Base-by-base conservation (phyloP, 2,113 vertebrate genomes). In the Marcusenius ussheri region DNA sequence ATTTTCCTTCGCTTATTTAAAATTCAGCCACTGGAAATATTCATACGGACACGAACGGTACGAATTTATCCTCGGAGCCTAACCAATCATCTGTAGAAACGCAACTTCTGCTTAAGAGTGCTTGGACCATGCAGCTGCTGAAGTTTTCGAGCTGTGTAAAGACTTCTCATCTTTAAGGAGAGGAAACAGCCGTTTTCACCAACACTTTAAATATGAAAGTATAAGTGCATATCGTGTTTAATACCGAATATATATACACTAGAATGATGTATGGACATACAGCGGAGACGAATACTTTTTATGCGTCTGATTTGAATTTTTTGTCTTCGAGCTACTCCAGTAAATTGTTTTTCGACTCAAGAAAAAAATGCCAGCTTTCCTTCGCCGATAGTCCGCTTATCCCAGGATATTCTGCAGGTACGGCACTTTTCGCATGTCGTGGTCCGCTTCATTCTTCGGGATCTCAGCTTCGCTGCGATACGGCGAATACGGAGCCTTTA, bases 351-450 rank as follows among this genome's bases (percentile, higher is more conserved):
- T 92, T 98, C 96, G 98, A 99, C 92, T 96, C 96, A 3, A 95
- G 93, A 85, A 99, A 99, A 95, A 99, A 99, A 9, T 97, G 98
- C 0, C 98, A 98, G 1, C 98, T 99, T 94, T 98, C 97, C 95
- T 98, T 99, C 92, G 98, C 97, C 17, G 98, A 99, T 93, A 98
- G 98, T 90, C 7, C 45, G 24, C 45, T 95, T 98, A 91, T 98
- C 53, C 93, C 95, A 1, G 96, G 96, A 7, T 96, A 97, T 5
- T 95, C 96, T 24, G 96, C 96, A 2, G 95, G 97, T 83, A 95
- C 97, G 89, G 95, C 97, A 53, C 96, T 97, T 42, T 94, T 98
- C 94, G 96, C 96, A 91, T 94, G 96, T 42, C 94, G 94, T 46
- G 53, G 93, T 91, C 95, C 93, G 90, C 90, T 91, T n/a, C 94